These are phyloP conservation scores for Caerostris darwini DNA, from an alignment of 1,140 invertebrate species.

Conservation along the genomic window DNA sequence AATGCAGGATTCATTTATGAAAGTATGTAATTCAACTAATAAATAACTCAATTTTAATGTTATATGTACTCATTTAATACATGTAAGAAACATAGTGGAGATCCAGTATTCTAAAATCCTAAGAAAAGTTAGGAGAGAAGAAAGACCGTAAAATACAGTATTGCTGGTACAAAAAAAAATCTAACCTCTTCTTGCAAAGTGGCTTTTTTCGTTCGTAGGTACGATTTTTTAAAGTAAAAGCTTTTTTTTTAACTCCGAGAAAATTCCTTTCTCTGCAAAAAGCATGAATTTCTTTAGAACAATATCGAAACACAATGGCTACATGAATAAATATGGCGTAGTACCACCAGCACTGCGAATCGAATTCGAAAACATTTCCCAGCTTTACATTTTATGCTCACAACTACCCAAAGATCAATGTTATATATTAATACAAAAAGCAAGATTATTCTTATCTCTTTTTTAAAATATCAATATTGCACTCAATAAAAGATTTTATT, in stretches of 20 bases:
- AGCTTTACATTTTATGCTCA: conserved; percentile 8
- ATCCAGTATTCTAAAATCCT: no score
- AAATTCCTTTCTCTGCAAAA: background rate
- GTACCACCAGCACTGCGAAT: background rate
- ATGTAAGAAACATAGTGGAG: no score
- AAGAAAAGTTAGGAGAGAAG: background rate
- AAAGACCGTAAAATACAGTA: background rate
- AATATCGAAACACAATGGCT: background rate
- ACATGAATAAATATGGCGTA: conserved; percentile 9
- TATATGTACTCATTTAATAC: no score
- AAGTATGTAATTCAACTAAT: no score
- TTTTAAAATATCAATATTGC: background rate
- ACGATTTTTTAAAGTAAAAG: conserved; percentile 19
- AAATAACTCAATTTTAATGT: no score
- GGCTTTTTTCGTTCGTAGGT: conserved; percentile 20
- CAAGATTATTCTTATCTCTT: background rate
- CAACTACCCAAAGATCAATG: background rate
- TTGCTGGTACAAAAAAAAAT: background rate
- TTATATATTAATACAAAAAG: conserved; percentile 1
- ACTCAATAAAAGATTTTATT: background rate
- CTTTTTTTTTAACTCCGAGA: background rate
- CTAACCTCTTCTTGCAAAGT: background rate
- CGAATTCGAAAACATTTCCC: background rate
- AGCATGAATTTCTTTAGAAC: conserved; percentile 7
- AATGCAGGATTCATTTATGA: background rate